Percentiles rank a stretch among this genome's conserved stretches.
phyloP scores from a whole-genome alignment of 1,140 invertebrate genomes.

The Dinoponera quadriceps region DNA sequence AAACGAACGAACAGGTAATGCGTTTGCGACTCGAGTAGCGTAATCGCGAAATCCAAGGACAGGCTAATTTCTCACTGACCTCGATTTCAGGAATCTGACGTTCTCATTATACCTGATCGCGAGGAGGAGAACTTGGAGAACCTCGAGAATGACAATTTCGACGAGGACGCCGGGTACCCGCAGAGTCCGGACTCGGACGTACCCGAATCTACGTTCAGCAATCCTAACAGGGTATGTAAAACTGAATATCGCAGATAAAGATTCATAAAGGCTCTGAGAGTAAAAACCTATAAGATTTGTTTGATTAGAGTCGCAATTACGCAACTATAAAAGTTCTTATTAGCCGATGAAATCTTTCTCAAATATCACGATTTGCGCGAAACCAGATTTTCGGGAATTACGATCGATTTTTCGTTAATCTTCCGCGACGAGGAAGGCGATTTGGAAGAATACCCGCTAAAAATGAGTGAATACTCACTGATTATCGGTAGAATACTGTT shows the following conservation, averaged over 20 bases:
- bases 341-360: no score
- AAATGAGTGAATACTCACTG: no score
- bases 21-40: not conserved
- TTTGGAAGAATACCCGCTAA: no score
- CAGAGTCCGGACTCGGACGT: constrained; percentile 83
- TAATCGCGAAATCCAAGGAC: not conserved
- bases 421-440: no score
- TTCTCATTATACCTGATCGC: constrained; percentile 84
- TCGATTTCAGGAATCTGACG: constrained; percentile 84
- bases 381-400: no score
- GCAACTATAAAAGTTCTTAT: no score
- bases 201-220: constrained; percentile 87
- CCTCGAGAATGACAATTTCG: constrained; percentile 65
- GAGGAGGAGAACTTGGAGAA: constrained; percentile 76
- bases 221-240: constrained; percentile 87
- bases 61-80: not conserved
- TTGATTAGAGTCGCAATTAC: not conserved
- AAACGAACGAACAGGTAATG: constrained; percentile 67
- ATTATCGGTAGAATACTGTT: no score
- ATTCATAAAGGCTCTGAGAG: constrained; percentile 2
- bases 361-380: no score
- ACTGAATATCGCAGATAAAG: no score
- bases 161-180: constrained; percentile 79
- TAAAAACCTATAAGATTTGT: not conserved
- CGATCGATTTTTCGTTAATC: no score